Percentiles rank a stretch among this genome's conserved stretches.
These are phyloP conservation scores for Astreopora myriophthalma DNA, from an alignment of 64 coral and sea anemone genomes.

Conservation along the genomic window DNA sequence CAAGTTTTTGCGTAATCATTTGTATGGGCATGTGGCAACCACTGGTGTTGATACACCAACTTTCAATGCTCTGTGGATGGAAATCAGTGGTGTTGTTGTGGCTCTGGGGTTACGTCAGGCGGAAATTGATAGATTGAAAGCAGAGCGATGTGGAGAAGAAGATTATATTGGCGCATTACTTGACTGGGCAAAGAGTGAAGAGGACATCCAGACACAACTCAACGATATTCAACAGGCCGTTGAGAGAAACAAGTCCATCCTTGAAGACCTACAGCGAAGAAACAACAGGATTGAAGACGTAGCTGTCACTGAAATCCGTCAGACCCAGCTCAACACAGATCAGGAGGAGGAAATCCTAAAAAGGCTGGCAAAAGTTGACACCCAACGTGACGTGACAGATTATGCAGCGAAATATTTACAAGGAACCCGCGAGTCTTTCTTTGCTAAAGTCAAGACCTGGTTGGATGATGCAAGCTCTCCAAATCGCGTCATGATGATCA, in stretches of 20 bases:
- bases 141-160: not conserved
- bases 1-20: constrained; percentile 4
- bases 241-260: no score
- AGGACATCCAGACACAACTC: not conserved
- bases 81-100: constrained; percentile 4
- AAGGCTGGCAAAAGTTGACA: not conserved
- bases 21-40: not conserved
- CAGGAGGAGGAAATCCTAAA: not conserved
- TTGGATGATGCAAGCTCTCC: not conserved
- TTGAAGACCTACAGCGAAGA: no score
- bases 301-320: no score
- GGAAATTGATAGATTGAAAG: not conserved
- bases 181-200: not conserved
- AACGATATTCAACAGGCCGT: not conserved
- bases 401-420: not conserved
- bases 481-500: constrained; percentile 24
- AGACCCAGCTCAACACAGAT: not conserved
- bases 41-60: not conserved
- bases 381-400: not conserved
- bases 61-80: not conserved
- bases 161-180: not conserved
- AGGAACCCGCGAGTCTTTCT: not conserved
- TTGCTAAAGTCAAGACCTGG: not conserved
- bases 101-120: not conserved
- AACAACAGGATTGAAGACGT: no score